Base-by-base conservation (phyloP, 2,797 vertebrate species). In the Luscinia megarhynchos region DNA sequence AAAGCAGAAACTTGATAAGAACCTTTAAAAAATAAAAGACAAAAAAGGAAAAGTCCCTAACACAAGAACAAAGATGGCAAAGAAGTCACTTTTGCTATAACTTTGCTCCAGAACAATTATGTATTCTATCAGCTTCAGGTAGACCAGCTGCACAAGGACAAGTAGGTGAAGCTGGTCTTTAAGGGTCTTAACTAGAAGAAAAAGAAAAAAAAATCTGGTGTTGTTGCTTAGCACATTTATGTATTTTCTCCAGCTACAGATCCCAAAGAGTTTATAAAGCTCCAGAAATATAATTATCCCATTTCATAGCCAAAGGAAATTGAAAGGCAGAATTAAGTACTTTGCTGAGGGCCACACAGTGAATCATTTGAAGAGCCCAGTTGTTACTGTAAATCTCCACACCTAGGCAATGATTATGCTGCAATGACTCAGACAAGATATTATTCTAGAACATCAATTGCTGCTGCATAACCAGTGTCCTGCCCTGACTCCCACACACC, bases 331-430 rank as follows among this genome's bases (percentile, higher is more conserved):
- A 93, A 95, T 92, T 81, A 95, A 95, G 82, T 91, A 85, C 69
- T 59, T 94, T 92, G 69, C 84, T 93, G 82, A 94, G 93, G 91
- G 87, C 82, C 87, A 92, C 62, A 27, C 81, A 85, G 75, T 92
- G 89, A 95, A 96, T 97, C 93, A 96, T 59, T 73, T 90, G 84
- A 93, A 94, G 84, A 90, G 46, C 76, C 91, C 91, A 89, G 84
- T 85, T 92, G 89, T 81, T 93, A 38, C 82, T 91, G 94, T 93
- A 97, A 96, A 95, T 95, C 92, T 95, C 82, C 69, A 55, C 91
- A 95, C 94, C 96, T 93, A 81, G 87, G 80, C 89, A 94, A 86
- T 92, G 89, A 93, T 94, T 92, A 86, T 66, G 51, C 69, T 81
- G 76, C 73, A 91, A 0, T 87, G 87, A 95, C 79, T 96, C 93